Conservation (phyloP, 2,888 invertebrate genomes). For the Cosmia pyralina region DNA sequence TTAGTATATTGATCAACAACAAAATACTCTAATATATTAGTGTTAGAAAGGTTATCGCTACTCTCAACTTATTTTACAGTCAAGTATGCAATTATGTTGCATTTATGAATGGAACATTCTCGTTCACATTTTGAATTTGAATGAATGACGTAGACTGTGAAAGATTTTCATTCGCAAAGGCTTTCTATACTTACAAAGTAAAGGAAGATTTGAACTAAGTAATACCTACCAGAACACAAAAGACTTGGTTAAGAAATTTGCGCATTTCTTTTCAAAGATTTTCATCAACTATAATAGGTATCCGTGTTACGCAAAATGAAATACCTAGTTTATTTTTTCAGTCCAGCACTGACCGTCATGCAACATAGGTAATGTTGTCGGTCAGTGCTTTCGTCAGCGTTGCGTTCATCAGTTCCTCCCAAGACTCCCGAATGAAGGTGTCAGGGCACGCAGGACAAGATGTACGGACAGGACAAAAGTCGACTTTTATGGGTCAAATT, state of each 20-base stretch:
- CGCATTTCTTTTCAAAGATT: conserved; percentile 11
- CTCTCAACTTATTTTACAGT: conserved; percentile 1
- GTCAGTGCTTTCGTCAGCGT: not conserved
- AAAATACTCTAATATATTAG: conserved; percentile 11
- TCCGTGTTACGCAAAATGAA: not conserved
- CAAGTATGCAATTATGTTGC: conserved; percentile 43
- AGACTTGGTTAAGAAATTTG: not conserved
- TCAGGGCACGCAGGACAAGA: not conserved
- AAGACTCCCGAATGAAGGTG: not conserved
- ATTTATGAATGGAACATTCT: conserved; percentile 32
- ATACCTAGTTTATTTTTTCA: not conserved
- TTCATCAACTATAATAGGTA: not conserved
- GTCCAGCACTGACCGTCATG: not conserved
- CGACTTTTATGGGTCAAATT: too few relatives aligned
- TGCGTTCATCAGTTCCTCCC: not conserved
- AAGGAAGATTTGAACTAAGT: conserved; percentile 28
- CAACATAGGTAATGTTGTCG: not conserved
- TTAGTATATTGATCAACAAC: conserved; percentile 1
- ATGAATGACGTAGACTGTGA: conserved; percentile 16
- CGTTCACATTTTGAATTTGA: conserved; percentile 17
- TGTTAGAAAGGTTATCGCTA: conserved; percentile 32
- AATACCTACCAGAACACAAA: conserved; percentile 9
- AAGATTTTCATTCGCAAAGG: conserved; percentile 18
- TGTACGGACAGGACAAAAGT: not conserved
- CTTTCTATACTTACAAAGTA: conserved; percentile 30